Percentiles rank a stretch among this genome's conserved stretches.
Conservation (phyloP, 2,888 invertebrate species). For the Eupelmus urozonus region DNA sequence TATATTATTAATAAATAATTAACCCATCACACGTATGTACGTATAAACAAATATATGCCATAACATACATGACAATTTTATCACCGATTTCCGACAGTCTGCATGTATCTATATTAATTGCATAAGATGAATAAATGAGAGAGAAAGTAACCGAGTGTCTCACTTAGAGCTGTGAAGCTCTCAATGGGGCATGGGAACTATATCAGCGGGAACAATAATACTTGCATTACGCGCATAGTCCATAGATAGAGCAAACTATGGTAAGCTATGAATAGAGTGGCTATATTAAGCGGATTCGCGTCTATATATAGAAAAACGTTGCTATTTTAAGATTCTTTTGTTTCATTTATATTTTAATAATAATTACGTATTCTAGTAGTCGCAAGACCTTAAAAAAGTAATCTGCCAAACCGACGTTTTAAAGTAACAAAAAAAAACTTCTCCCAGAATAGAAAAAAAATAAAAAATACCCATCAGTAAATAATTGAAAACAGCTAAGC, state of each 20-base stretch:
- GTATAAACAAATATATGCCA: neutral
- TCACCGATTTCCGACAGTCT: too few species aligned
- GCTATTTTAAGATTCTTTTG: neutral
- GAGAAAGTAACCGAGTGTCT: neutral
- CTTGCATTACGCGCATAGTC: neutral
- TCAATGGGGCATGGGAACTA: slow-evolving; percentile 42
- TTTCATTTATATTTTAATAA: neutral
- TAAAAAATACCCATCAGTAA: neutral
- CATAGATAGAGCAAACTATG: neutral
- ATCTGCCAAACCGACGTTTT: too few species aligned
- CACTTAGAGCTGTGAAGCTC: neutral
- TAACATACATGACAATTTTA: too few species aligned
- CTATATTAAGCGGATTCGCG: slow-evolving; percentile 30
- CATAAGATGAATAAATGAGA: too few species aligned
- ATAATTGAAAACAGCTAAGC: neutral
- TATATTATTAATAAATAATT: too few species aligned
- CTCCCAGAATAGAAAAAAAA: neutral
- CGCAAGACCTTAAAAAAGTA: too few species aligned
- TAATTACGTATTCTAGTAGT: too few species aligned
- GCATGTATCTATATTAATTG: too few species aligned
- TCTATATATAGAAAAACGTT: slow-evolving; percentile 21
- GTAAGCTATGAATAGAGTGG: slow-evolving; percentile 17
- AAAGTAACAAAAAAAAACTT: neutral
- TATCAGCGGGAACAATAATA: slow-evolving; percentile 8
- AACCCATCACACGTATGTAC: too few species aligned